A percentile compares a stretch with the other conserved stretches of the same genome.
Evolutionary conservation across 1,140 invertebrate species (phyloP).

Genomic region (Ips typographus): DNA sequence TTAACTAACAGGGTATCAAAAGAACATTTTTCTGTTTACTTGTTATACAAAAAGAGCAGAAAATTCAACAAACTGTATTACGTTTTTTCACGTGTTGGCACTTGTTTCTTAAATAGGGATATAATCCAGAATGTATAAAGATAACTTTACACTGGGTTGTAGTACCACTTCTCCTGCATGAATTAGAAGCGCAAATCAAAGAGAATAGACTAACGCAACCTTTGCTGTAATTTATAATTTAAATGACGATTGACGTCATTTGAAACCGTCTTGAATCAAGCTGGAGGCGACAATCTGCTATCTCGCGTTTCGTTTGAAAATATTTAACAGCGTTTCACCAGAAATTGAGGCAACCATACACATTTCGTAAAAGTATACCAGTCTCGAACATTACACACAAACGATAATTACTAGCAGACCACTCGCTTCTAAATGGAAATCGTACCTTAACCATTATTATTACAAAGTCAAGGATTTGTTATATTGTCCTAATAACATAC

Average conservation of each 20-base stretch:
- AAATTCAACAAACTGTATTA: too few species aligned
- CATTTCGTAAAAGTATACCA: conserved; percentile 21
- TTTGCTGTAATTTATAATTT: background rate
- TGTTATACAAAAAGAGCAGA: too few species aligned
- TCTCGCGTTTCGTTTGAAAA: conserved; percentile 6
- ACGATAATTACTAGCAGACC: conserved; percentile 8
- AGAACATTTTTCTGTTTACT: too few species aligned
- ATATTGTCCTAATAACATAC: conserved; percentile 29
- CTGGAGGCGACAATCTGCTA: background rate
- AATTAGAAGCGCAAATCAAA: too few species aligned
- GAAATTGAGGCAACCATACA: conserved; percentile 10
- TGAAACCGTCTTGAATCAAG: conserved; percentile 8
- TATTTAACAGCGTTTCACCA: conserved; percentile 14
- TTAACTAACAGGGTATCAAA: too few species aligned
- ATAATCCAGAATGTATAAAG: too few species aligned
- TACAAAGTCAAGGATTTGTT: conserved; percentile 37
- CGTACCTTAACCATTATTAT: conserved; percentile 20
- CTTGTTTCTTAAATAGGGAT: too few species aligned
- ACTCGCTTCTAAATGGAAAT: conserved; percentile 20
- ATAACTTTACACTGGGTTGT: too few species aligned
- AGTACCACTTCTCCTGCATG: too few species aligned
- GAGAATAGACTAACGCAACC: too few species aligned
- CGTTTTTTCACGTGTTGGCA: too few species aligned
- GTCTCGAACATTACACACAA: conserved; percentile 17
- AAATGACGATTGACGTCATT: conserved; percentile 21